Evolutionary conservation across 2,113 vertebrate genomes (phyloP).

Genomic region (Microcebus lehilahytsara): DNA sequence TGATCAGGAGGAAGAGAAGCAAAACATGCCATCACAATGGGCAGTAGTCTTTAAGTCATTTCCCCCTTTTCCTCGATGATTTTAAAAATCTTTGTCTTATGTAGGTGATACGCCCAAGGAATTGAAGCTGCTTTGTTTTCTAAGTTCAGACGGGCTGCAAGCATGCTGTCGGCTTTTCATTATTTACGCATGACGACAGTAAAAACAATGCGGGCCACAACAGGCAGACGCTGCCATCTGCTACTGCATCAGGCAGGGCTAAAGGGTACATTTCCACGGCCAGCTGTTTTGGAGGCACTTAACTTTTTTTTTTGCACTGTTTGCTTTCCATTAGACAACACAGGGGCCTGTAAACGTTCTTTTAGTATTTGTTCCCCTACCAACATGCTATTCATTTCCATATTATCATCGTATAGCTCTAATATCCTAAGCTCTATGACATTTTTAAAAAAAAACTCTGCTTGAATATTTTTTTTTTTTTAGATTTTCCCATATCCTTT

Average conservation of each 20-base stretch:
- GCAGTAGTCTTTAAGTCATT: background rate
- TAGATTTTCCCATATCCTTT: background rate
- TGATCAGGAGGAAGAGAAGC: background rate
- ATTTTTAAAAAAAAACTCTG: background rate
- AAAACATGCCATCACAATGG: background rate
- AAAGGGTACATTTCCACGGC: background rate
- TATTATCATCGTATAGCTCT: background rate
- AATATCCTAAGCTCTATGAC: background rate
- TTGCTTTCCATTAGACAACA: slow-evolving; percentile 5
- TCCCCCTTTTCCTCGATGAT: background rate
- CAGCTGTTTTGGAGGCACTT: background rate
- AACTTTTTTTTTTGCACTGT: background rate
- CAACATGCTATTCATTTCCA: background rate
- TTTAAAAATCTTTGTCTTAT: slow-evolving; percentile 27
- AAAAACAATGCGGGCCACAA: background rate
- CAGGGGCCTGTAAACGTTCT: background rate
- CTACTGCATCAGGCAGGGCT: background rate
- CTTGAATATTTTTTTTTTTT: background rate
- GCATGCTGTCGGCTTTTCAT: slow-evolving; percentile 29
- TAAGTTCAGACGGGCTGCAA: background rate
- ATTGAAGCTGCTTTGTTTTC: background rate
- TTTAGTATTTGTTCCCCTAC: slow-evolving; percentile 9
- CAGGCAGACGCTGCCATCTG: background rate
- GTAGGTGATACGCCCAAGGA: background rate
- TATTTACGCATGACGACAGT: slow-evolving; percentile 28